Base-by-base conservation (phyloP, 2,888 invertebrate species). In the Eupithecia centaureata region DNA sequence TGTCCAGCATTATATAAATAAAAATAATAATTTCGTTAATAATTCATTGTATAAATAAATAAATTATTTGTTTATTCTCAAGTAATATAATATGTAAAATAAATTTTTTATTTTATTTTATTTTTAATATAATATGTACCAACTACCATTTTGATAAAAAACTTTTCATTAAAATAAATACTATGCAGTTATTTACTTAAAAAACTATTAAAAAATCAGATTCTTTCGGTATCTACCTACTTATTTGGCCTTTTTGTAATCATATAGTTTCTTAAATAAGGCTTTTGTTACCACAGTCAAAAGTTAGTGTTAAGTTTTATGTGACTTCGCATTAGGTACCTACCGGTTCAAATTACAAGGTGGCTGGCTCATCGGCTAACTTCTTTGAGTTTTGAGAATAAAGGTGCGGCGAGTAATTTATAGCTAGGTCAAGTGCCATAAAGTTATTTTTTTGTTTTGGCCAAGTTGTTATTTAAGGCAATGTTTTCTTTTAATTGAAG, bases 321-420 rank as follows among this genome's bases (percentile, higher is more conserved):
- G 90, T 83, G 86, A 79, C 83, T 91, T 91, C 91, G 86, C 87
- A 85, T 91, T 91, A 27, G 52, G 52, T 51, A 52, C 27, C 15
- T 15, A 91, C 81, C 73, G 82, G 81, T 83, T 89, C 86, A 79
- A 84, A 86, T 90, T 89, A 87, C 89, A 80, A 80, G 82, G 82
- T 79, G 84, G 82, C 77, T 79, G 84, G 82, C 77, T 79, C 77
- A 72, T 74, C 76, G 82, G 83, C 82, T 84, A 77, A 75, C 77
- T 80, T 83, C 82, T 86, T 84, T 84, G 47, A 59, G 47, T 56
- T 66, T 68, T 27, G 15, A 27, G 52, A 56, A 56, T 56, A n/a
- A 60, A 70, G 67, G 64, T 79, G 73, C 73, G 73, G 64, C 32
- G 27, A 58, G 30, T 65, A 47, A 22, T 54, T 68, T 68, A 62